These are phyloP conservation scores for Petrocephalus zakoni DNA, from an alignment of 2,113 vertebrate species.

Conservation along the genomic window DNA sequence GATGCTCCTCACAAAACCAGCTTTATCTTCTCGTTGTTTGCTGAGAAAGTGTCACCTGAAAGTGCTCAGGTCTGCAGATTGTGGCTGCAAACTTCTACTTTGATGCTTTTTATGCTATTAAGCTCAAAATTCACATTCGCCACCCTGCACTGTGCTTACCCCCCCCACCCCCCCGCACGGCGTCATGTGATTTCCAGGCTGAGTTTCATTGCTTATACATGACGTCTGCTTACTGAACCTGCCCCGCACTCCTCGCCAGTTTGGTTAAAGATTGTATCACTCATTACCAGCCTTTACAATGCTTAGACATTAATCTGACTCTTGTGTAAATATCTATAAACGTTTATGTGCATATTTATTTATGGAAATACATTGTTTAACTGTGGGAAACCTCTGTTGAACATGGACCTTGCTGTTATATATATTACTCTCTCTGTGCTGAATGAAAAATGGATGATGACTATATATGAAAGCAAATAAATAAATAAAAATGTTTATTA, in stretches of 20 bases:
- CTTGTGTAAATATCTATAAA: background rate
- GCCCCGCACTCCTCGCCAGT: background rate
- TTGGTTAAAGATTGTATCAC: background rate
- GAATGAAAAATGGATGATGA: background rate
- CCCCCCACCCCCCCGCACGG: background rate
- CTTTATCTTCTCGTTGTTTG: background rate
- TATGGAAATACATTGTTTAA: background rate
- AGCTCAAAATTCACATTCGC: background rate
- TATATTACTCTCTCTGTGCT: background rate
- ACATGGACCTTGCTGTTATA: background rate
- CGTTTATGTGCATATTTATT: background rate
- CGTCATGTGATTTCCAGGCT: background rate
- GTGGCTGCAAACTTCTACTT: background rate
- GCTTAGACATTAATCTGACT: background rate
- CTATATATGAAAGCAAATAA: background rate
- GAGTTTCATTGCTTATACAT: background rate
- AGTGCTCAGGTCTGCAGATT: constrained; percentile 5
- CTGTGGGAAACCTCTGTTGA: background rate
- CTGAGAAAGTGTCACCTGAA: background rate
- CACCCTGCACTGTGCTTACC: background rate
- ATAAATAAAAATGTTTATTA: constrained; percentile 16
- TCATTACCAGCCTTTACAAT: background rate
- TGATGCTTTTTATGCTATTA: background rate
- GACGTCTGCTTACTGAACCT: background rate
- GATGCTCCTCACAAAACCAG: background rate